Evolutionary conservation across 1,140 invertebrate species (phyloP).

Genomic region (Parapsyche elsis): DNA sequence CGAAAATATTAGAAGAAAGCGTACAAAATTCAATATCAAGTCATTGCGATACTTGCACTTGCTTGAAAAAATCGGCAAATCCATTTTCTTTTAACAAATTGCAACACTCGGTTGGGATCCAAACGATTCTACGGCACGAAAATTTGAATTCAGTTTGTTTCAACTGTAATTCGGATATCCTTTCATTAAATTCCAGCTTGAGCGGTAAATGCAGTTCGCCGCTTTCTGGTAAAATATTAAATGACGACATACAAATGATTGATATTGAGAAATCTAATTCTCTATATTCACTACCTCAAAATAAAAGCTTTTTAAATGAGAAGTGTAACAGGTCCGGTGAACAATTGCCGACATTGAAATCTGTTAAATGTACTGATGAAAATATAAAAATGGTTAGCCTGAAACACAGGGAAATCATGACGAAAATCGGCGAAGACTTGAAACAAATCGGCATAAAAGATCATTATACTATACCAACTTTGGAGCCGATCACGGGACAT

Average conservation of each 20-base stretch:
- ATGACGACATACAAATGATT: slow-evolving; percentile 56
- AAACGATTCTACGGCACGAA: slow-evolving; percentile 68
- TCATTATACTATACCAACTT: slow-evolving; percentile 57
- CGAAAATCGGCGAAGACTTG: slow-evolving; percentile 59
- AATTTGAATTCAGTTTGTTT: slow-evolving; percentile 69
- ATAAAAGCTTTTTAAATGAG: slow-evolving; percentile 44
- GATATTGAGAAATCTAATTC: slow-evolving; percentile 57
- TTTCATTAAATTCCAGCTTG: slow-evolving; percentile 62
- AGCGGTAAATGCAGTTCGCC: slow-evolving; percentile 63
- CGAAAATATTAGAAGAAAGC: slow-evolving; percentile 89
- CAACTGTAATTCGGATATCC: slow-evolving; percentile 68
- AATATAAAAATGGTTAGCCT: slow-evolving; percentile 48
- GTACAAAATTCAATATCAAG: slow-evolving; percentile 79
- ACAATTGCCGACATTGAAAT: not conserved
- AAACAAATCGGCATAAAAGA: slow-evolving; percentile 59
- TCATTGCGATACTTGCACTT: slow-evolving; percentile 85
- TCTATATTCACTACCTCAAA: slow-evolving; percentile 59
- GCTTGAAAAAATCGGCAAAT: slow-evolving; percentile 71
- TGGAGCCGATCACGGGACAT: slow-evolving; percentile 69
- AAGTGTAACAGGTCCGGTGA: slow-evolving; percentile 2
- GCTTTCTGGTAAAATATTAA: slow-evolving; percentile 58
- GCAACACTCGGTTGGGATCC: slow-evolving; percentile 71
- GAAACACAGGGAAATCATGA: slow-evolving; percentile 57
- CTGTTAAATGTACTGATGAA: slow-evolving; percentile 44
- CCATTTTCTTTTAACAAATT: slow-evolving; percentile 71